These are phyloP conservation scores for Platycnemis pennipes DNA, from an alignment of 2,888 invertebrate genomes.

Conservation along the genomic window DNA sequence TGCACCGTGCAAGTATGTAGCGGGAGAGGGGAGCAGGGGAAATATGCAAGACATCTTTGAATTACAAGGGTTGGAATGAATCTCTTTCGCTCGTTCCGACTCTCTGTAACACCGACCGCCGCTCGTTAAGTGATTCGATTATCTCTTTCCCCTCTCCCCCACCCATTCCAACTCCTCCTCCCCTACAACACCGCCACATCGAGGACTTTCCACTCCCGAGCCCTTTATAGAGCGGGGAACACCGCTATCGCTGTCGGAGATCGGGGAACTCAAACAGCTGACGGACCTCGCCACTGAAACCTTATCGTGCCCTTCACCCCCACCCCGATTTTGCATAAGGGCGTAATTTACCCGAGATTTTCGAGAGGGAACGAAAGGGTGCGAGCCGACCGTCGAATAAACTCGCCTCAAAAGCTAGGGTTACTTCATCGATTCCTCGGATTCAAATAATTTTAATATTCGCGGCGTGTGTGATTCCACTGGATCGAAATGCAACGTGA, in stretches of 20 bases:
- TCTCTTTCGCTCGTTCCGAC: conserved; percentile 29
- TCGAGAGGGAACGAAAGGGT: not conserved
- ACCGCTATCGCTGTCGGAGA: conserved; percentile 1
- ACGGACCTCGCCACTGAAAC: not conserved
- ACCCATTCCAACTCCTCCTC: not conserved
- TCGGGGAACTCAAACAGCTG: conserved; percentile 11
- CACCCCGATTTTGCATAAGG: not conserved
- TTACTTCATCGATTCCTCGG: no score
- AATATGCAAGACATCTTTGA: not conserved
- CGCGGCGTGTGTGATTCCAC: no score
- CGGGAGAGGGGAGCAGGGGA: not conserved
- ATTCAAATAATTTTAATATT: no score
- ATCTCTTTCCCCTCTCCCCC: not conserved
- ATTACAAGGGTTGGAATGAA: conserved; percentile 36
- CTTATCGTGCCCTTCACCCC: not conserved
- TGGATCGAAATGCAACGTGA: not conserved
- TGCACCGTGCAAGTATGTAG: not conserved
- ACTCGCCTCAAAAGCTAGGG: no score
- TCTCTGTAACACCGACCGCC: conserved; percentile 25
- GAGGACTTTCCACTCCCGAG: not conserved
- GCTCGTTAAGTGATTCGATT: conserved; percentile 39
- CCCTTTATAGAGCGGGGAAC: not conserved
- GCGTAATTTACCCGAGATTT: not conserved
- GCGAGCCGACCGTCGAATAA: not conserved
- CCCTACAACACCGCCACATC: not conserved